These are phyloP conservation scores for Troglohyphantes excavatus DNA, from an alignment of 2,888 invertebrate species.

Conservation along the genomic window DNA sequence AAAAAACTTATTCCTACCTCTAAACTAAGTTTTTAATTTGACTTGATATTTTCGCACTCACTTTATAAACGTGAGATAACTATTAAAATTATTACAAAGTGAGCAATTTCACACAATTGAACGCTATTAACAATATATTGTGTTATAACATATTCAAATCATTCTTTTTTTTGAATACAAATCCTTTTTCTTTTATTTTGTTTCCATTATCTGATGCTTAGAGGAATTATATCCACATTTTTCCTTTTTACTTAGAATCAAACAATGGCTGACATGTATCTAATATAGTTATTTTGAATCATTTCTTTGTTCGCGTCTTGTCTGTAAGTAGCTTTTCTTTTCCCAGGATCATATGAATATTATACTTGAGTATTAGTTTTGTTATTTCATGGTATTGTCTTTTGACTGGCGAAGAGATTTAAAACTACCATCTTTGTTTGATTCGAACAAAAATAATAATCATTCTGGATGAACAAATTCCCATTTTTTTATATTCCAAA, in stretches of 20 bases:
- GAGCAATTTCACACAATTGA: too few species aligned
- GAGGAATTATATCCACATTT: background rate
- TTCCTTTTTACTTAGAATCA: background rate
- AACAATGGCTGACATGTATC: conserved; percentile 38
- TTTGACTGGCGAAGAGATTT: conserved; percentile 1
- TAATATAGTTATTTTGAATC: conserved; percentile 28
- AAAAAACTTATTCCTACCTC: too few species aligned
- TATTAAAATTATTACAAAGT: too few species aligned
- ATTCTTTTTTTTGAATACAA: background rate
- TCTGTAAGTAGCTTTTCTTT: conserved; percentile 19
- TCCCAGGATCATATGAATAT: conserved; percentile 17
- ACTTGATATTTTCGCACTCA: too few species aligned
- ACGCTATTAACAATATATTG: too few species aligned
- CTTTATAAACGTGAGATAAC: too few species aligned
- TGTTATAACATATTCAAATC: too few species aligned
- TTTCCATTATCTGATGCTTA: background rate
- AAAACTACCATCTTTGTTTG: background rate
- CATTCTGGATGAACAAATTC: too few species aligned
- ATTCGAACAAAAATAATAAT: background rate
- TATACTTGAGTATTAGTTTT: conserved; percentile 19
- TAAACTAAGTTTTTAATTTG: too few species aligned
- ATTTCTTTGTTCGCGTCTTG: conserved; percentile 35
- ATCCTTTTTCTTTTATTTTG: background rate
- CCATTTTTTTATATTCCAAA: too few species aligned
- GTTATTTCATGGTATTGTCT: conserved; percentile 21